Conservation (phyloP, 2,113 vertebrate genomes). For the Syngnathus scovelli region DNA sequence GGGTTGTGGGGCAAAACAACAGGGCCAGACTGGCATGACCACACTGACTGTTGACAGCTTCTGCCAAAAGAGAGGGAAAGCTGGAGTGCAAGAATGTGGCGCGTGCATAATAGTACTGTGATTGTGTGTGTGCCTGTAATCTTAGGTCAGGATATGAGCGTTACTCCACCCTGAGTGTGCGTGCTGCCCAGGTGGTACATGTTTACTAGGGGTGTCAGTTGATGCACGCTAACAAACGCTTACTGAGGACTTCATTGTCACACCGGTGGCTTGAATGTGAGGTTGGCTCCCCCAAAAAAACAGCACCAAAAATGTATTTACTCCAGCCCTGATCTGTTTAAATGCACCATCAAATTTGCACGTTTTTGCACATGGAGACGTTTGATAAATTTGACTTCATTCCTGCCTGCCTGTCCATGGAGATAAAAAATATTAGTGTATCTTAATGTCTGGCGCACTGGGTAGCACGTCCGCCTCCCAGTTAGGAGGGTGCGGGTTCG, state of each 20-base stretch:
- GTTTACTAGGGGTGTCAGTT: constrained; percentile 48
- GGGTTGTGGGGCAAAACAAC: constrained; percentile 53
- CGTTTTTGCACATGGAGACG: too few species aligned
- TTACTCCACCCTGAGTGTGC: constrained; percentile 60
- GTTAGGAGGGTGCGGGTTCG: too few species aligned
- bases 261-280: constrained; percentile 35
- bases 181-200: constrained; percentile 56
- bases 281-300: too few species aligned
- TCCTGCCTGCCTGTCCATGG: too few species aligned
- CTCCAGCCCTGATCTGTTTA: too few species aligned
- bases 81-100: constrained; percentile 54
- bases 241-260: constrained; percentile 21
- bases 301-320: too few species aligned
- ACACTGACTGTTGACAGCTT: constrained; percentile 49
- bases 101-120: constrained; percentile 49
- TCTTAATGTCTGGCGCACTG: too few species aligned
- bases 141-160: constrained; percentile 67
- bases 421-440: too few species aligned
- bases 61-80: constrained; percentile 46
- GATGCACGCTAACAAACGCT: constrained; percentile 33
- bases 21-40: constrained; percentile 57
- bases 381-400: too few species aligned
- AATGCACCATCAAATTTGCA: too few species aligned
- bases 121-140: constrained; percentile 34
- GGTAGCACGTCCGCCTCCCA: too few species aligned